Evolutionary conservation across 2,797 vertebrate species (phyloP).

Genomic region (Siniperca scherzeri): DNA sequence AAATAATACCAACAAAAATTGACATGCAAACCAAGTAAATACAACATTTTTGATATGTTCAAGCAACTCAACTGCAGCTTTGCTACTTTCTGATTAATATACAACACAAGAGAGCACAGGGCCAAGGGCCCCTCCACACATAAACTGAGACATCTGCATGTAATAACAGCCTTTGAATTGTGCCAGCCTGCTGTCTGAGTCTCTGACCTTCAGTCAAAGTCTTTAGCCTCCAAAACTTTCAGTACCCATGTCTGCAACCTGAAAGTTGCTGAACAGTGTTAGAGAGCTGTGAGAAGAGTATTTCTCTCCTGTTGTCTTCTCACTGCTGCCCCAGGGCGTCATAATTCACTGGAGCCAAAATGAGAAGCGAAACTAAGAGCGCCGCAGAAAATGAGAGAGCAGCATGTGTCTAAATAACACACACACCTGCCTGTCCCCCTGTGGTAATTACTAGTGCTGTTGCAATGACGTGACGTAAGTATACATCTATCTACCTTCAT

Average conservation of each 20-base stretch:
- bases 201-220: conserved; percentile 30
- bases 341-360: conserved; percentile 61
- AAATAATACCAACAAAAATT: background rate
- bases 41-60: background rate
- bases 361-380: conserved; percentile 56
- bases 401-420: conserved; percentile 54
- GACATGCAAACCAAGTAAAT: too few species aligned
- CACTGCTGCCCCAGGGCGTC: conserved; percentile 41
- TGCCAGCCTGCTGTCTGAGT: conserved; percentile 26
- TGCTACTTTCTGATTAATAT: background rate
- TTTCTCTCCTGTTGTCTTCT: conserved; percentile 46
- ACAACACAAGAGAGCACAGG: background rate
- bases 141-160: conserved; percentile 44
- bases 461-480: conserved; percentile 26
- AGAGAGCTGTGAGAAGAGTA: conserved; percentile 29
- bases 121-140: background rate
- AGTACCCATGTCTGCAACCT: background rate
- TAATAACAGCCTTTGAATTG: conserved; percentile 33
- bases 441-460: conserved; percentile 48
- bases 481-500: conserved; percentile 36
- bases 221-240: conserved; percentile 21
- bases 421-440: conserved; percentile 35
- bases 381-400: conserved; percentile 54
- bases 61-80: background rate
- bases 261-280: conserved; percentile 29